Percentiles rank a stretch among this genome's conserved stretches.
Evolutionary conservation across 2,113 vertebrate genomes (phyloP).

Genomic region (Myanophis thanlyinensis): DNA sequence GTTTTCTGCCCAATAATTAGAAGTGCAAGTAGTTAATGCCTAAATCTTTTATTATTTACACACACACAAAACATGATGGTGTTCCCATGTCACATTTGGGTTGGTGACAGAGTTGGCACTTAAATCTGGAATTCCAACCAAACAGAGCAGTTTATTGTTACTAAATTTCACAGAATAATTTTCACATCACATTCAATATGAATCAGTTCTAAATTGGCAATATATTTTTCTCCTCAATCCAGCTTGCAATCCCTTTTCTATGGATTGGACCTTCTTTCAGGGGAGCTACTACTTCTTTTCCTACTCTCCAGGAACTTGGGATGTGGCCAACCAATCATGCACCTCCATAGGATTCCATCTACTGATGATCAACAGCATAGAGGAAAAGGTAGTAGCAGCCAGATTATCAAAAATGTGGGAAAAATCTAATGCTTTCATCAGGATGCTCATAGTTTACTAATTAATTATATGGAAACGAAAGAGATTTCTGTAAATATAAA

Average conservation of each 20-base stretch:
- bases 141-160: background rate
- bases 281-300: constrained; percentile 5
- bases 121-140: background rate
- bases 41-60: too few species aligned
- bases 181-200: background rate
- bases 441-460: background rate
- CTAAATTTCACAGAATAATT: background rate
- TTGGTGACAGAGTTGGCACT: background rate
- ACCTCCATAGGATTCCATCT: background rate
- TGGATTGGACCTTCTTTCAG: background rate
- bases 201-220: background rate
- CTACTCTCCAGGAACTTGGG: background rate
- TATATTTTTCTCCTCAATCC: background rate
- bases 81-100: background rate
- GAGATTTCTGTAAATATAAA: too few species aligned
- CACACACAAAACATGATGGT: too few species aligned
- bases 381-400: background rate
- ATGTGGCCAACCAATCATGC: constrained; percentile 10
- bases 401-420: background rate
- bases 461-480: too few species aligned
- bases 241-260: background rate
- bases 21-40: too few species aligned
- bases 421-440: background rate
- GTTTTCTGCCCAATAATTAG: too few species aligned
- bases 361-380: background rate